These are phyloP conservation scores for Cosmorhoe ocellata DNA, from an alignment of 2,888 invertebrate genomes.

Conservation along the genomic window DNA sequence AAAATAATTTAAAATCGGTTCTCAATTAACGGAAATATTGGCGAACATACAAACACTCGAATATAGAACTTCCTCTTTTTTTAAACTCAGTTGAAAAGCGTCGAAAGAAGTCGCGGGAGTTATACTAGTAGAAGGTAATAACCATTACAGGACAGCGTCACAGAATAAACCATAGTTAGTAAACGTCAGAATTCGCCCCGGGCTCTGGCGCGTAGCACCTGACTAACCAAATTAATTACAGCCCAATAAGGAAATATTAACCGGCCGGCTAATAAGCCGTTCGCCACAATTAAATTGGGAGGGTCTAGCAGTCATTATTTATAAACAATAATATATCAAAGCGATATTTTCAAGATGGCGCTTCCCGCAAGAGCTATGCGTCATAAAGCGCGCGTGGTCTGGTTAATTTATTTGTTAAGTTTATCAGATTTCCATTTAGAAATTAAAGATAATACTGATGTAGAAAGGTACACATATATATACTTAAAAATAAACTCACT, in stretches of 20 bases:
- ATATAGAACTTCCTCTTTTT: too few species aligned
- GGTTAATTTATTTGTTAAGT: constrained; percentile 31
- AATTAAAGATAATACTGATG: too few species aligned
- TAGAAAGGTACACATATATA: too few species aligned
- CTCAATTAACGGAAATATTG: too few species aligned
- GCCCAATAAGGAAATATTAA: constrained; percentile 79
- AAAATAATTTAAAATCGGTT: too few species aligned
- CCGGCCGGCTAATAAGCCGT: constrained; percentile 80
- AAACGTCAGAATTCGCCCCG: not conserved
- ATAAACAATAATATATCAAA: constrained; percentile 82
- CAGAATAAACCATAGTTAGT: constrained; percentile 8
- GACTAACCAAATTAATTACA: constrained; percentile 80
- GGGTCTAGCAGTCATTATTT: constrained; percentile 77
- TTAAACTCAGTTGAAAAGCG: too few species aligned
- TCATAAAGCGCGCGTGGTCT: constrained; percentile 42
- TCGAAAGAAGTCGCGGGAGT: too few species aligned
- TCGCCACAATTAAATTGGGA: constrained; percentile 80
- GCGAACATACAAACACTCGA: too few species aligned
- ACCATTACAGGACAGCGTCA: constrained; percentile 41
- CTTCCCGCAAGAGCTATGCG: constrained; percentile 62
- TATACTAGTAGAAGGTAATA: constrained; percentile 75
- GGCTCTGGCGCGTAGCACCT: constrained; percentile 65
- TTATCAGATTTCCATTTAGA: constrained; percentile 10
- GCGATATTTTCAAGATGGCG: constrained; percentile 80
- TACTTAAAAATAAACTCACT: too few species aligned